Base-by-base conservation (phyloP, 1,140 invertebrate genomes). In the Zophobas atratus region DNA sequence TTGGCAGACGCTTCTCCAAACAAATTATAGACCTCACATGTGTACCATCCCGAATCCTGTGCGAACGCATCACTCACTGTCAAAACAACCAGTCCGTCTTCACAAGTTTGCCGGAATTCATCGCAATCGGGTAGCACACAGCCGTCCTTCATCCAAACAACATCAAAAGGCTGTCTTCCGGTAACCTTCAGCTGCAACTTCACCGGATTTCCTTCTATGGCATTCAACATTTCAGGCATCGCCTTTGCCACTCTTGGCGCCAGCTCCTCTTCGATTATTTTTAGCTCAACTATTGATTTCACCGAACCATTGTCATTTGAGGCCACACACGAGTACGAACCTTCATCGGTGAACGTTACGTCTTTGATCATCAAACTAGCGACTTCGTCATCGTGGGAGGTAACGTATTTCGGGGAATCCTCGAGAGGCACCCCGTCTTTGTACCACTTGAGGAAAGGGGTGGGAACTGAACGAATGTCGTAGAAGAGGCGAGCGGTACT, bases 241-340 rank as follows among this genome's bases (percentile, higher is more conserved):
- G 36, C 75, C 73, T 81, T 74, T 0, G 81, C 33, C 53, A 85
- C 79, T 60, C 74, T 57, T 6, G 83, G 82, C 5, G 79, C 76
- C 32, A 35, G n/a, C 34, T 73, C 70, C 67, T 82, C 79, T n/a
- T 71, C 49, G 20, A 78, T 70, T n/a, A 85, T 79, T 38, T 81
- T 73, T 5, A 85, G 70, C 32, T 80, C 34, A n/a, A 78, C 78
- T 5, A 51, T 75, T 6, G 78, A 81, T 53, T 77, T 56, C 6
- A 84, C 76, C 0, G 83, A 90, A 20, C 93, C 94, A 51, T 89
- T 88, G 56, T 89, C 88, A 85, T 95, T 94, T 33, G 90, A 90
- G 1, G 93, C 92, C 63, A 94, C 90, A 84, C 94, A 95, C 1
- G 91, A 92, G 82, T 97, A 97, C 63, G 88, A 82, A 33, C 91